Base-by-base conservation (phyloP, 2,113 vertebrate species). In the Oncorhynchus gorbuscha region DNA sequence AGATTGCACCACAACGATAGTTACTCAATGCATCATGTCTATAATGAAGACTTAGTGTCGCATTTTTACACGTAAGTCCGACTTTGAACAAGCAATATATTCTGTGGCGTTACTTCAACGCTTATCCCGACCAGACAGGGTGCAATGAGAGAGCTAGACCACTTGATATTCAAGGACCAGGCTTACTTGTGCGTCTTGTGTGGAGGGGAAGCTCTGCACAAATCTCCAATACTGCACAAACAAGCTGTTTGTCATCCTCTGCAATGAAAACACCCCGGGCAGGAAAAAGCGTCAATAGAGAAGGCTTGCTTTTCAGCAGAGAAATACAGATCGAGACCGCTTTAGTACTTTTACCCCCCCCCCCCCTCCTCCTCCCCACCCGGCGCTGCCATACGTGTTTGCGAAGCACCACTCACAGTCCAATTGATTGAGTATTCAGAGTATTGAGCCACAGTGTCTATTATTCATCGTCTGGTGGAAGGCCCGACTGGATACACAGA, bases 401-500 rank as follows among this genome's bases (percentile, higher is more conserved):
- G 88, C 92, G 89, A 91, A 91, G 79, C 70, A 74, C 74, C 72
- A 78, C 76, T 77, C 84, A 75, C 58, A 72, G 75, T 68, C 75
- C 87, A 79, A 93, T 89, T 78, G 87, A 90, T 85, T 82, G 89
- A 83, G 85, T 83, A 84, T 74, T 83, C 92, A 90, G 79, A 84
- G 89, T 93, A 92, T 90, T 79, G 90, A 92, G 87, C 83, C 87
- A 82, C 83, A 82, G 84, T 75, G 83, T 88, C 90, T 92, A 90
- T 92, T 90, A 93, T 83, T 91, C 90, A 94, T 91, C 86, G 86
- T 90, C 92, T 93, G 93, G 89, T 88, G 89, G 83, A 88, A 88
- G 87, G 86, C 39, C 84, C 90, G 92, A 90, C 93, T 93, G 92
- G 87, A 89, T 85, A 94, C 92, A 93, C 90, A 93, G 89, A 94